A percentile compares a stretch with the other conserved stretches of the same genome.
Evolutionary conservation across 1,140 invertebrate species (phyloP).

Genomic region (Scylla paramamosain): DNA sequence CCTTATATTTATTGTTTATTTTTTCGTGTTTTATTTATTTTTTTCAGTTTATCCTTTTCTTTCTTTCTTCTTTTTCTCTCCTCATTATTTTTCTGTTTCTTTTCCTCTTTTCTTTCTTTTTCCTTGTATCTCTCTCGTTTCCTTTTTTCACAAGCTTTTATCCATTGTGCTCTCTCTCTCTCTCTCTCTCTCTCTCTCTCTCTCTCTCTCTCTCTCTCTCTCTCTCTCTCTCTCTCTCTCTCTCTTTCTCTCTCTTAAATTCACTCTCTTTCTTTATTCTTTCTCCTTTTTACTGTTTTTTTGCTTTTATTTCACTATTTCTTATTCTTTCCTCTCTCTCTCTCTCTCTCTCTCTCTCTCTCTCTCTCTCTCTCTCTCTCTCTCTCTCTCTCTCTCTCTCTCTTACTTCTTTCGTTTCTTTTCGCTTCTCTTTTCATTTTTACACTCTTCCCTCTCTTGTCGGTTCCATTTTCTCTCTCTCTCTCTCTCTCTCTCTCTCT

Average conservation of each 20-base stretch:
- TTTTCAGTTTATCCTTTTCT: neutral
- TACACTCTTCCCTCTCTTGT: neutral
- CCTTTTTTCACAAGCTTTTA: neutral
- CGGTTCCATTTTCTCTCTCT: neutral
- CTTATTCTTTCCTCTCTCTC: neutral
- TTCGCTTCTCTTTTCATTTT: neutral
- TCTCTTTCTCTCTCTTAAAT: neutral
- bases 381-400: neutral
- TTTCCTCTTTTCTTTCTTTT: neutral
- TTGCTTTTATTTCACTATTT: neutral
- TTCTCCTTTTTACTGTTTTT: neutral
- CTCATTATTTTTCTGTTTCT: neutral
- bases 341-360: neutral
- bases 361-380: neutral
- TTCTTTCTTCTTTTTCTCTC: neutral
- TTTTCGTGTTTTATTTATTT: neutral
- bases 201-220: neutral
- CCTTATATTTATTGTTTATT: neutral
- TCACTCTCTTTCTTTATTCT: neutral
- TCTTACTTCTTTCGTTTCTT: neutral
- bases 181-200: neutral
- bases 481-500: constrained; percentile 30
- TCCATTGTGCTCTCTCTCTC: neutral
- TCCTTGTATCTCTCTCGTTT: neutral
- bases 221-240: constrained; percentile 12